Conservation (phyloP, 2,888 invertebrate species). For the Drosophila affinis region DNA sequence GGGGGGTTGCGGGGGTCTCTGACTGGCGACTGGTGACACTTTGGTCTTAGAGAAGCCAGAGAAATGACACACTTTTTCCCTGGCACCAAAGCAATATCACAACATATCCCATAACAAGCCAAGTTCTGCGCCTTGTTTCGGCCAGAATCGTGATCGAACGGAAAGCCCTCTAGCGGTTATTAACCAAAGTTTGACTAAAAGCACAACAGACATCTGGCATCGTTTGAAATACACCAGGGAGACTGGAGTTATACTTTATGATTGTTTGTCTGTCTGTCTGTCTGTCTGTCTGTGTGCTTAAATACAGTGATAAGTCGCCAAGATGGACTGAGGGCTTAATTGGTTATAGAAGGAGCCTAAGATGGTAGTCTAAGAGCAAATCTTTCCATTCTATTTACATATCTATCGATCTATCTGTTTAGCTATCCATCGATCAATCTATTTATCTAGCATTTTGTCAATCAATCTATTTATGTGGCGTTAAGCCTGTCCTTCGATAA, state of each 20-base stretch:
- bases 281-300: not conserved
- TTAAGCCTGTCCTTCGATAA: too few species aligned
- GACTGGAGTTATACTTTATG: constrained; percentile 1
- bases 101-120: constrained; percentile 37
- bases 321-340: not conserved
- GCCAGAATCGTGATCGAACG: constrained; percentile 34
- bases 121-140: constrained; percentile 37
- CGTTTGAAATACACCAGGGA: not conserved
- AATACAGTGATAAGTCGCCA: not conserved
- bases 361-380: too few species aligned
- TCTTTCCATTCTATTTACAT: too few species aligned
- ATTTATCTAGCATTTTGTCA: too few species aligned
- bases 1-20: not conserved
- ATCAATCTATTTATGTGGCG: too few species aligned
- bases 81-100: constrained; percentile 1
- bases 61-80: constrained; percentile 40
- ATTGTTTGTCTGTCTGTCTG: not conserved
- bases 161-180: constrained; percentile 41
- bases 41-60: constrained; percentile 60
- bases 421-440: too few species aligned
- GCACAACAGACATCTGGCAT: constrained; percentile 34
- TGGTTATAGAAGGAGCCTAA: too few species aligned
- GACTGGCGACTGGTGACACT: constrained; percentile 46
- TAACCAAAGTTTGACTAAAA: constrained; percentile 31
- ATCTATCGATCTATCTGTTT: too few species aligned